These are phyloP conservation scores for Thinocorus orbignyianus DNA, from an alignment of 2,113 vertebrate genomes.

Conservation along the genomic window DNA sequence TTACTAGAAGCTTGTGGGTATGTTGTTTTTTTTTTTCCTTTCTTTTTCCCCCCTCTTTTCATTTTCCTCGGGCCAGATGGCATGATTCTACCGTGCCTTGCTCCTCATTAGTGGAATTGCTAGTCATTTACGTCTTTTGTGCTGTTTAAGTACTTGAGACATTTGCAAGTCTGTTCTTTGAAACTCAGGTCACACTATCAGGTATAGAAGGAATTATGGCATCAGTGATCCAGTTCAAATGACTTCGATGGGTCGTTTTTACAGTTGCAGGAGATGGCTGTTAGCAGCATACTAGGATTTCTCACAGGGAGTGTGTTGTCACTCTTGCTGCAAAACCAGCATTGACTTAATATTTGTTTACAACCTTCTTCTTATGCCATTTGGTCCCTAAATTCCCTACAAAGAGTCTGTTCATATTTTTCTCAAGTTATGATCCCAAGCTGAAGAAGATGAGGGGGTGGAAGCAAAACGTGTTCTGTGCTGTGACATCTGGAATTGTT, in stretches of 20 bases:
- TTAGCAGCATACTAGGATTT: not conserved
- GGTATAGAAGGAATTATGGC: not conserved
- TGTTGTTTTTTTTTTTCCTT: not conserved
- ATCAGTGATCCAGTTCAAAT: not conserved
- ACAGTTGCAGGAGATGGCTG: not conserved
- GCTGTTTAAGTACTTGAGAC: not conserved
- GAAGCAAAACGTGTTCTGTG: conserved; percentile 11
- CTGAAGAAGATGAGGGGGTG: conserved; percentile 18
- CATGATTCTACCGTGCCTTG: not conserved
- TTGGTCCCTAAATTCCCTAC: not conserved
- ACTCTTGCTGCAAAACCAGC: not conserved
- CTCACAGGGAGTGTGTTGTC: not conserved
- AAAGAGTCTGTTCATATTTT: not conserved
- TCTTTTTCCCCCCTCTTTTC: not conserved
- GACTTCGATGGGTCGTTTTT: not conserved
- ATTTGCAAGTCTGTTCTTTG: not conserved
- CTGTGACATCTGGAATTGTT: conserved; percentile 43
- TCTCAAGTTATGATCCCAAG: not conserved
- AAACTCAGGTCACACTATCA: not conserved
- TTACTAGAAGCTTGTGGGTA: not conserved
- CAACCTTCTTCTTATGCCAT: not conserved
- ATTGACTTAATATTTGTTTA: not conserved
- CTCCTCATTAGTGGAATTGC: not conserved
- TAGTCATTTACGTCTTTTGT: not conserved
- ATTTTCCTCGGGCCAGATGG: not conserved